These are phyloP conservation scores for Tragelaphus scriptus DNA, from an alignment of 2,113 vertebrate species.

Conservation along the genomic window DNA sequence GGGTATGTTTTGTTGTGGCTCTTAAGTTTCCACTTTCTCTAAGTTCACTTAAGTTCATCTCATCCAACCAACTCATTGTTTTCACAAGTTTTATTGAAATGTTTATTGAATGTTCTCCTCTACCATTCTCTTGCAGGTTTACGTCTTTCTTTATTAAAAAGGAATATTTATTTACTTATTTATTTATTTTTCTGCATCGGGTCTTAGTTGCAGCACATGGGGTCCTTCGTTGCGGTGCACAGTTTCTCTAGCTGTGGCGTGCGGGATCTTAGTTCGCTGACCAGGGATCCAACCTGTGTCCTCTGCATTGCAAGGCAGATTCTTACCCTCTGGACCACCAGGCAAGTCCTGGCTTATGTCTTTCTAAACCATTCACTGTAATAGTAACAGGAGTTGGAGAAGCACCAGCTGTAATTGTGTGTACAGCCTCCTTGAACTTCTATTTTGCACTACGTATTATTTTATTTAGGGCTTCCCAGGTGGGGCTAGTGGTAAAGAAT, in stretches of 20 bases:
- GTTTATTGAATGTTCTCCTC: not conserved
- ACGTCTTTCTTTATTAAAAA: not conserved
- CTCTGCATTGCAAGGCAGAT: not conserved
- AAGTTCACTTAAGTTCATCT: not conserved
- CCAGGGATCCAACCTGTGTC: not conserved
- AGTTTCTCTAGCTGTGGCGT: not conserved
- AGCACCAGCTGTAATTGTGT: not conserved
- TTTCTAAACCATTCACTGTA: not conserved
- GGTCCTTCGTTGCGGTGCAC: not conserved
- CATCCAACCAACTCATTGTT: not conserved
- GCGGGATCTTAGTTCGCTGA: not conserved
- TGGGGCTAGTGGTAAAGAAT: not conserved
- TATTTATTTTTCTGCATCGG: not conserved
- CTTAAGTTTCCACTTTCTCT: not conserved
- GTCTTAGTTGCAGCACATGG: not conserved
- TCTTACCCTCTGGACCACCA: not conserved
- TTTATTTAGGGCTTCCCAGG: not conserved
- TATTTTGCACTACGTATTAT: not conserved
- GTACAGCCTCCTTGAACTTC: not conserved
- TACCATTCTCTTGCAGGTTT: not conserved
- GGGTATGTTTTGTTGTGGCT: not conserved
- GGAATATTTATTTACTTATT: not conserved
- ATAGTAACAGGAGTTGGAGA: not conserved
- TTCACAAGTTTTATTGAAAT: not conserved
- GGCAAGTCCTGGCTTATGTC: not conserved